Evolutionary conservation across 2,888 invertebrate genomes (phyloP).

Genomic region (Drosophila neonasuta): DNA sequence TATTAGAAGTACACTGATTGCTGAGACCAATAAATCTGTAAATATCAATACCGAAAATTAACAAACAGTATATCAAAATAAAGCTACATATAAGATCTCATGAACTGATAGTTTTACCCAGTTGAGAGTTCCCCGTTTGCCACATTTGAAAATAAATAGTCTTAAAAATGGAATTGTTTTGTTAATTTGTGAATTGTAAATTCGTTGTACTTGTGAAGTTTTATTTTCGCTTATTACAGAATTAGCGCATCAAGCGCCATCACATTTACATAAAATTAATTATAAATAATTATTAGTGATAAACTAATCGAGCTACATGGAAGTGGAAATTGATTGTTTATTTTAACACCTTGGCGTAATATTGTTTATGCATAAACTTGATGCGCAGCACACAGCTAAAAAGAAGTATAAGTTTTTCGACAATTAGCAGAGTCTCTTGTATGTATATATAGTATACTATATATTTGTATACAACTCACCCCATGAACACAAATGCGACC

Average conservation of each 20-base stretch:
- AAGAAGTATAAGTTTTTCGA: constrained; percentile 4
- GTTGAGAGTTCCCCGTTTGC: neutral
- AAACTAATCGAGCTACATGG: constrained; percentile 10
- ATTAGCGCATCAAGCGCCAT: constrained; percentile 24
- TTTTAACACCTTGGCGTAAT: constrained; percentile 75
- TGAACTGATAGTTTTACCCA: neutral
- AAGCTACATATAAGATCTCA: neutral
- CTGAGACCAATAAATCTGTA: constrained; percentile 36
- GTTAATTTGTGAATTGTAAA: constrained; percentile 21
- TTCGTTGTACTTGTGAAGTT: constrained; percentile 31
- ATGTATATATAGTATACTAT: neutral
- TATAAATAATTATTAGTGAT: constrained; percentile 41
- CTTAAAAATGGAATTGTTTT: neutral
- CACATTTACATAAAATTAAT: constrained; percentile 39
- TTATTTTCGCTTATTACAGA: constrained; percentile 40
- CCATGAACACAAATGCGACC: constrained; percentile 71
- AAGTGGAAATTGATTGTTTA: constrained; percentile 34
- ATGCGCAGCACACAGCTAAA: constrained; percentile 74
- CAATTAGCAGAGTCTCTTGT: constrained; percentile 6
- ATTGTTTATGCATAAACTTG: constrained; percentile 68
- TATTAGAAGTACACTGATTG: constrained; percentile 7
- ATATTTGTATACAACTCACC: constrained; percentile 64
- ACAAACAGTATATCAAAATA: neutral
- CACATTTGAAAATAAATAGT: constrained; percentile 1
- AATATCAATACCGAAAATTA: constrained; percentile 8